These are phyloP conservation scores for Geodia barretti DNA, from an alignment of 37 sponge, comb jelly and placozoan genomes.

Conservation along the genomic window DNA sequence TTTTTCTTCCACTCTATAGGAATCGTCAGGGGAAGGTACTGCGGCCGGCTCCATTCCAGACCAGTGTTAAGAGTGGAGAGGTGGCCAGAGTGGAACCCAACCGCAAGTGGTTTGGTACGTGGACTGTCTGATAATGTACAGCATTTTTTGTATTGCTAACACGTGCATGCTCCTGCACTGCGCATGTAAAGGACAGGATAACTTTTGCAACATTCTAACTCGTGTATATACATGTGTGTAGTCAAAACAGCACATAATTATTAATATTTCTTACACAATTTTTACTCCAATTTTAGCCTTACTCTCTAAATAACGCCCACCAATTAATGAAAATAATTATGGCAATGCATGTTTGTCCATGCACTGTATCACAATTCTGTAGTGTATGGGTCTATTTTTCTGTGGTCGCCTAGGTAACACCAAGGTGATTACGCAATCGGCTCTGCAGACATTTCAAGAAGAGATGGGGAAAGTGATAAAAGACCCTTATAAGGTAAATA, in stretches of 20 bases:
- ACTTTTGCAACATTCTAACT: no score
- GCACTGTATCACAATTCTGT: no score
- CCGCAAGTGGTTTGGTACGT: constrained; percentile 97
- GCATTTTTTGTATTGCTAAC: no score
- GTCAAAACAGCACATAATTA: no score
- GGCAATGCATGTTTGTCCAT: neutral
- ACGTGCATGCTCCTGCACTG: no score
- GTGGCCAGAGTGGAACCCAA: constrained; percentile 97
- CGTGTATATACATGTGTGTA: no score
- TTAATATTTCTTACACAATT: no score
- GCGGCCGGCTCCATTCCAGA: constrained; percentile 91
- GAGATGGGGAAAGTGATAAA: constrained; percentile 91
- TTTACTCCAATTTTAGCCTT: no score
- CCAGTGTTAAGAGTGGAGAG: constrained; percentile 76
- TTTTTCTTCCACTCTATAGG: constrained; percentile 53
- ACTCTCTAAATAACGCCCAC: no score
- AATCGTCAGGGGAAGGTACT: constrained; percentile 83
- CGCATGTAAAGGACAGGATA: no score
- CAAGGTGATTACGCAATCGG: constrained; percentile 80
- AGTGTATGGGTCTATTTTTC: neutral
- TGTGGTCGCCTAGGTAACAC: constrained; percentile 78
- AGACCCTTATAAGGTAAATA: constrained; percentile 88
- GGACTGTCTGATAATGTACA: neutral
- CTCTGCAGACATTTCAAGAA: constrained; percentile 96
- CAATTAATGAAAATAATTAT: no score